Evolutionary conservation across 1,140 invertebrate species (phyloP).

Genomic region (Sycobia sp.): DNA sequence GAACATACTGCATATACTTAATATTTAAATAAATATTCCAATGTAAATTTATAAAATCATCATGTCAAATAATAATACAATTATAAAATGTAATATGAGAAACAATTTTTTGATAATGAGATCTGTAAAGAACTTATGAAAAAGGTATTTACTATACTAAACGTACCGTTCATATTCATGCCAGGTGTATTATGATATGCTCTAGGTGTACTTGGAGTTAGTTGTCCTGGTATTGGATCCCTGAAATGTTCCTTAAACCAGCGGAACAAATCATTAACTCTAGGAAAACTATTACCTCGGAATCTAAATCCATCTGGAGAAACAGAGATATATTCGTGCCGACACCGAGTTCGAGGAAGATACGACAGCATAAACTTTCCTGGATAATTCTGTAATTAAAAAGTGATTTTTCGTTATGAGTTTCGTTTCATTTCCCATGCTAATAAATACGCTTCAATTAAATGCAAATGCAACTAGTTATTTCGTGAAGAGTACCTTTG

Average conservation of each 20-base stretch:
- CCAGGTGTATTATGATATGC: constrained; percentile 72
- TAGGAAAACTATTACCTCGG: constrained; percentile 85
- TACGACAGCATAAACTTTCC: constrained; percentile 96
- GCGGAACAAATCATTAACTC: constrained; percentile 80
- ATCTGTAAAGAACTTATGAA: no score
- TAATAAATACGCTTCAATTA: no score
- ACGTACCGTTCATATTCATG: constrained; percentile 49
- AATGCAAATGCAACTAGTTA: background rate
- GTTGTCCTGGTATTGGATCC: constrained; percentile 78
- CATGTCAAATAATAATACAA: background rate
- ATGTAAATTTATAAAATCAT: background rate
- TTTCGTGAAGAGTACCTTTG: constrained; percentile 66
- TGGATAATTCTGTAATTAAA: constrained; percentile 73
- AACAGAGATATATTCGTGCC: constrained; percentile 91
- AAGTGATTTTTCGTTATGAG: no score
- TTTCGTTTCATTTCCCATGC: no score
- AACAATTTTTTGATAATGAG: no score
- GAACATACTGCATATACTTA: no score
- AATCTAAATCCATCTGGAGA: constrained; percentile 93
- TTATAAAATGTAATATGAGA: no score
- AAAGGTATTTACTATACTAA: background rate
- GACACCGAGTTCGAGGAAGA: constrained; percentile 79
- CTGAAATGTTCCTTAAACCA: constrained; percentile 99
- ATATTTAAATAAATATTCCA: no score
- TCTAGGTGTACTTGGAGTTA: constrained; percentile 75